Percentiles rank a stretch among this genome's conserved stretches.
Evolutionary conservation across 2,113 vertebrate genomes (phyloP).

Genomic region (Barnardius zonarius): DNA sequence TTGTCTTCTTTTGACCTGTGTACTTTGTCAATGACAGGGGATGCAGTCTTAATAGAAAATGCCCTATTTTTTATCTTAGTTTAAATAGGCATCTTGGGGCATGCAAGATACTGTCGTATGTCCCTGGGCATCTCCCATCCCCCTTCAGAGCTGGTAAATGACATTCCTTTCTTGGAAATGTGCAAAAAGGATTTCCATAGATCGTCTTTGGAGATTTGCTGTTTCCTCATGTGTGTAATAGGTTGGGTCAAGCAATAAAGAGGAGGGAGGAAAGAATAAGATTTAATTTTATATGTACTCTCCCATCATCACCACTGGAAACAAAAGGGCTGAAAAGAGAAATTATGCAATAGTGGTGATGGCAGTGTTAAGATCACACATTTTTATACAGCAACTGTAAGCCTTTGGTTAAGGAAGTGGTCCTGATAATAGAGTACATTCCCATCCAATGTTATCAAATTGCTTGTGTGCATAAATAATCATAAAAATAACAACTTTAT

Average conservation of each 20-base stretch:
- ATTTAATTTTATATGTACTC: conserved; percentile 59
- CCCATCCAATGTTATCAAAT: conserved; percentile 35
- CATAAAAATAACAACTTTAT: conserved; percentile 18
- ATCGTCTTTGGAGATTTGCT: conserved; percentile 73
- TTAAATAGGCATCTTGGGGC: not conserved
- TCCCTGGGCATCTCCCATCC: conserved; percentile 2
- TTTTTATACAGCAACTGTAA: conserved; percentile 53
- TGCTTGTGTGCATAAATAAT: not conserved
- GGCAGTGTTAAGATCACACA: conserved; percentile 56
- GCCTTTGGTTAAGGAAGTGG: conserved; percentile 34
- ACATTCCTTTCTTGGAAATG: conserved; percentile 68
- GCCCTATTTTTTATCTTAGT: not conserved
- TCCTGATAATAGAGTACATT: conserved; percentile 46
- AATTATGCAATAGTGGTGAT: conserved; percentile 48
- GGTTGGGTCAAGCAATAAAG: conserved; percentile 67
- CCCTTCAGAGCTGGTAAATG: conserved; percentile 51
- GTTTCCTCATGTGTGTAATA: conserved; percentile 79
- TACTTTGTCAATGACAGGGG: not conserved
- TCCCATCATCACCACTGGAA: not conserved
- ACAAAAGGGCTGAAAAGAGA: conserved; percentile 7
- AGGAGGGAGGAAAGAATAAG: conserved; percentile 29
- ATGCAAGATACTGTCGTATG: not conserved
- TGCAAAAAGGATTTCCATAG: conserved; percentile 76
- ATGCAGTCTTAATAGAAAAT: not conserved
- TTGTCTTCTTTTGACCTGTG: not conserved